Base-by-base conservation (phyloP, 2,888 invertebrate species). In the Torymus tubicola region DNA sequence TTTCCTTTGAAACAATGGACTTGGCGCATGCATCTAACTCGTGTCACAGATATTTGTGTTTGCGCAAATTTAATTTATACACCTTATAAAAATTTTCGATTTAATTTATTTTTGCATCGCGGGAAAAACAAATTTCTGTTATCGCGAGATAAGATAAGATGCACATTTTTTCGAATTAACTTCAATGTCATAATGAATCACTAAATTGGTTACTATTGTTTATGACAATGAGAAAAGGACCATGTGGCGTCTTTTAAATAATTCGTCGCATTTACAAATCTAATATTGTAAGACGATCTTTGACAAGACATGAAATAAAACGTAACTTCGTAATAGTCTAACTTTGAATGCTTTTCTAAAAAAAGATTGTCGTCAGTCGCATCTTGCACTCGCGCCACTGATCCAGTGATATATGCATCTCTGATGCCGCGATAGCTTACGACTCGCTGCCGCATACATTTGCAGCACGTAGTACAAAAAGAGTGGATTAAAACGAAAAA, bases 281-380 rank as follows among this genome's bases (percentile, higher is more conserved):
- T 64, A 65, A 69, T 61, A 53, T 55, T 76, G 24, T n/a, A 53
- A 64, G 55, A 55, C 21, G 13, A 52, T 63, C 21, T 52, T n/a
- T 52, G n/a, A 16, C 10, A 18, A n/a, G 12, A 24, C 18, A 14
- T 31, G 31, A 60, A 71, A 31, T 60, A 42, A 71, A 71, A 63
- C 24, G 42, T 42, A 13, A 18, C n/a, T 64, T 31, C n/a, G 31
- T 11, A 58, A 24, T 12, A 52, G 24, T 60, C 57, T 42, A 8
- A 42, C 53, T 18, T 42, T 14, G 21, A 67, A 42, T 67, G 53
- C n/a, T 53, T 64, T 67, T 61, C 57, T 67, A 42, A 12, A n/a
- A 65, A 75, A 68, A 75, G 71, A 70, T 80, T 80, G 71, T 75
- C 65, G 42, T 55, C 21, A 65, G 50, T 74, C 65, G 14, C 70